Base-by-base conservation (phyloP, 2,888 invertebrate genomes). In the Latrodectus elegans region DNA sequence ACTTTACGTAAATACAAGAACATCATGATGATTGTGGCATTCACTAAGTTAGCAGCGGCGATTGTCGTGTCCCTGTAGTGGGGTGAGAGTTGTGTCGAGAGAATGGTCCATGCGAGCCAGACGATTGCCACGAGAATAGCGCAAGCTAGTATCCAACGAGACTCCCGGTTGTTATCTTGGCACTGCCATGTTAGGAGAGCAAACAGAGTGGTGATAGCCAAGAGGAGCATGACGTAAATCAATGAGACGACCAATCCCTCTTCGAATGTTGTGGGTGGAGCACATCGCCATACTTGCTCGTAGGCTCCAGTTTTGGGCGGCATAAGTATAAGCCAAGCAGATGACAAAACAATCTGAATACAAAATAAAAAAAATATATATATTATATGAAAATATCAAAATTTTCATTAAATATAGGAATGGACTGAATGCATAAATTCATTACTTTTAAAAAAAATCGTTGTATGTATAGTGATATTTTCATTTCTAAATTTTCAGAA, bases 301-400 rank as follows among this genome's bases (percentile, higher is more conserved):
- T 89, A 87, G 12, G 90, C 60, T 38, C 91, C 91, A 26, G 92
- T 92, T 15, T 91, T 90, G 0, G 93, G 92, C 0, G 91, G 91
- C 68, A 91, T 91, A 8, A 93, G 90, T 67, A 92, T 91, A 22
- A 93, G 91, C 93, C 93, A 93, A 68, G 93, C 92, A 4, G 91
- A 91, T 22, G 92, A 92, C 49, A 93, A 91, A 72, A 92, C 91
- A 26, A 92, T 91, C 88, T 88, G 67, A 10, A 67, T 4, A 71
- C 26, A 53, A 60, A n/a, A 60, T 15, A 11, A 11, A 22, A 22
- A 22, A 22, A 22, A 38, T 38, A 38, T 38, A n/a, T n/a, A n/a
- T n/a, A n/a, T n/a, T n/a, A n/a, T n/a, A 38, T 38, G 38, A 38
- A 6, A 38, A 38, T 0, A 38, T 22, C 1, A 1, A 22, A 22